Percentiles rank a stretch among this genome's conserved stretches.
Conservation (phyloP, 2,888 invertebrate species). For the Drosophila anceps region DNA sequence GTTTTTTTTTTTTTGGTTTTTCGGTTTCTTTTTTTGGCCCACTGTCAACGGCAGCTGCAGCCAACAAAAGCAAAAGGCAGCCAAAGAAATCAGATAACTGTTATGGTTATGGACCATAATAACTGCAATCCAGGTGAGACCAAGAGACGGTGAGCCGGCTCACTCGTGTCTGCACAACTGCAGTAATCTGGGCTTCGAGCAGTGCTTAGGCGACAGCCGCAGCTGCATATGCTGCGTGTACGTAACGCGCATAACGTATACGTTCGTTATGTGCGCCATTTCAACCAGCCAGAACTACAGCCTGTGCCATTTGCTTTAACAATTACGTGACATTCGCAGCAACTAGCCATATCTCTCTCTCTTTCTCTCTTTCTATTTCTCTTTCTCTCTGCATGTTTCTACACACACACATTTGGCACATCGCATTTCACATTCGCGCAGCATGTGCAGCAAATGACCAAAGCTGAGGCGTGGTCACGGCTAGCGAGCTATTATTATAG, state of each 20-base stretch:
- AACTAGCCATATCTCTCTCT: neutral
- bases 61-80: constrained; percentile 16
- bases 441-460: constrained; percentile 74
- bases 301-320: constrained; percentile 54
- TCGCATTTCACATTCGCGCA: constrained; percentile 39
- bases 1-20: constrained; percentile 3
- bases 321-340: constrained; percentile 68
- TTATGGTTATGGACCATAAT: constrained; percentile 78
- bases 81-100: constrained; percentile 72
- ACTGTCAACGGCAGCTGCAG: constrained; percentile 42
- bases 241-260: constrained; percentile 50
- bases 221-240: constrained; percentile 68
- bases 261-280: constrained; percentile 57
- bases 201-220: constrained; percentile 59
- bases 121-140: constrained; percentile 68
- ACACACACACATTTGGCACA: constrained; percentile 16
- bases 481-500: neutral
- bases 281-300: constrained; percentile 14
- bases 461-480: constrained; percentile 18
- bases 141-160: neutral
- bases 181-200: constrained; percentile 37
- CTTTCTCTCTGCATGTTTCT: neutral
- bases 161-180: constrained; percentile 19
- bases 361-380: neutral
- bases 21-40: constrained; percentile 15